Conservation (phyloP, 2,888 invertebrate species). For the Temnothorax rugatulus region DNA sequence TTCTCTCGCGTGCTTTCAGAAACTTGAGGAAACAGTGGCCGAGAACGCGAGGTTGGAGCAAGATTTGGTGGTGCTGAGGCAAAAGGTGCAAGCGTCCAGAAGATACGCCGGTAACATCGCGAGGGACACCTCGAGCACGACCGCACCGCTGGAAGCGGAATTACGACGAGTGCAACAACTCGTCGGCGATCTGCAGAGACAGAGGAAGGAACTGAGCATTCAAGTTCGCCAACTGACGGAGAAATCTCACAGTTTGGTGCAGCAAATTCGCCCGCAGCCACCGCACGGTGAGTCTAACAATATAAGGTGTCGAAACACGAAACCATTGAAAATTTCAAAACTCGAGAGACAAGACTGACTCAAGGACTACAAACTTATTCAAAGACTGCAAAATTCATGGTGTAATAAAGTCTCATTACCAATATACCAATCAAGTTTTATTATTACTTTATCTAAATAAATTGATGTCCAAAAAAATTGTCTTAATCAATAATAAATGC, state of each 20-base stretch:
- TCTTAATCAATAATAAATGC: neutral
- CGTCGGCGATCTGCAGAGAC: conserved; percentile 94
- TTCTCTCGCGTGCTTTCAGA: conserved; percentile 86
- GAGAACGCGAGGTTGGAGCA: conserved; percentile 96
- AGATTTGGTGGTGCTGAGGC: conserved; percentile 93
- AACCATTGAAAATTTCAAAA: neutral
- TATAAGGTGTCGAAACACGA: neutral
- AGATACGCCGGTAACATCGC: conserved; percentile 85
- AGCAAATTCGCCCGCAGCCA: conserved; percentile 88
- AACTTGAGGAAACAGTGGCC: conserved; percentile 96
- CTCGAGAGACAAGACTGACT: neutral
- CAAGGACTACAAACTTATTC: neutral
- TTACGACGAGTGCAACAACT: conserved; percentile 93
- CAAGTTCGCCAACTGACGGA: conserved; percentile 95
- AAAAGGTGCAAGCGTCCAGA: conserved; percentile 92
- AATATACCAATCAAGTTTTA: neutral
- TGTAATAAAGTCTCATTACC: neutral
- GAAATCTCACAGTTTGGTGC: conserved; percentile 91
- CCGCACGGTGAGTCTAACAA: conserved; percentile 62
- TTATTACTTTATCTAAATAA: neutral
- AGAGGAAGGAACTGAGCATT: conserved; percentile 94
- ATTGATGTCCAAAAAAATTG: neutral
- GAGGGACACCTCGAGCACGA: conserved; percentile 86
- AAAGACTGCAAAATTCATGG: neutral
- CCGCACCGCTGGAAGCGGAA: conserved; percentile 92